A percentile compares a stretch with the other conserved stretches of the same genome.
Conservation (phyloP, 2,888 invertebrate species). For the Candidula unifasciata region DNA sequence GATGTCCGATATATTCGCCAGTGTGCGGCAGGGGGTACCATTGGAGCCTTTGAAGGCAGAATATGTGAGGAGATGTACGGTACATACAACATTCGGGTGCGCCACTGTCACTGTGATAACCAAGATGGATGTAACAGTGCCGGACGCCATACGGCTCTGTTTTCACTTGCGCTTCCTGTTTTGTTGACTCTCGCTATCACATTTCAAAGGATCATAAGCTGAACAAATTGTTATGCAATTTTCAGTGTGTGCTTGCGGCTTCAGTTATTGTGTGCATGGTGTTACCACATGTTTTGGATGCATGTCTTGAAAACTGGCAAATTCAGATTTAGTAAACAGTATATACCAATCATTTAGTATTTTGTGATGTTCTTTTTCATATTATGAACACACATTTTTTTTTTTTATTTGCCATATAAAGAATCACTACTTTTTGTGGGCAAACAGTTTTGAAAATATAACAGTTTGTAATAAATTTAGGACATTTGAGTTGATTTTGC, state of each 20-base stretch:
- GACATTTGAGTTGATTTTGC: too few relatives aligned
- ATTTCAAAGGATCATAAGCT: slow-evolving; percentile 30
- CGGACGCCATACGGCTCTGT: not conserved
- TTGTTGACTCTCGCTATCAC: slow-evolving; percentile 30
- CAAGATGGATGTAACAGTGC: slow-evolving; percentile 77
- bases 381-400: too few relatives aligned
- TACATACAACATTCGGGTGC: slow-evolving; percentile 75
- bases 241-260: not conserved
- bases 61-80: slow-evolving; percentile 76
- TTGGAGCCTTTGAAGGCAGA: slow-evolving; percentile 75
- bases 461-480: too few relatives aligned
- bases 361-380: too few relatives aligned
- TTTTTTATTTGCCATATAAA: too few relatives aligned
- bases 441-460: too few relatives aligned
- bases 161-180: slow-evolving; percentile 38
- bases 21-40: slow-evolving; percentile 75
- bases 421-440: too few relatives aligned
- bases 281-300: not conserved
- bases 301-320: not conserved
- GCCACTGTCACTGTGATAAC: slow-evolving; percentile 78
- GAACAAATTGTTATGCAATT: not conserved
- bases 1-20: slow-evolving; percentile 77
- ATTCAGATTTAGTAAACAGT: not conserved
- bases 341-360: not conserved
- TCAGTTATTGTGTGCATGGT: not conserved